These are phyloP conservation scores for Invenusta paracnida DNA, from an alignment of 2,888 invertebrate genomes.

Conservation along the genomic window DNA sequence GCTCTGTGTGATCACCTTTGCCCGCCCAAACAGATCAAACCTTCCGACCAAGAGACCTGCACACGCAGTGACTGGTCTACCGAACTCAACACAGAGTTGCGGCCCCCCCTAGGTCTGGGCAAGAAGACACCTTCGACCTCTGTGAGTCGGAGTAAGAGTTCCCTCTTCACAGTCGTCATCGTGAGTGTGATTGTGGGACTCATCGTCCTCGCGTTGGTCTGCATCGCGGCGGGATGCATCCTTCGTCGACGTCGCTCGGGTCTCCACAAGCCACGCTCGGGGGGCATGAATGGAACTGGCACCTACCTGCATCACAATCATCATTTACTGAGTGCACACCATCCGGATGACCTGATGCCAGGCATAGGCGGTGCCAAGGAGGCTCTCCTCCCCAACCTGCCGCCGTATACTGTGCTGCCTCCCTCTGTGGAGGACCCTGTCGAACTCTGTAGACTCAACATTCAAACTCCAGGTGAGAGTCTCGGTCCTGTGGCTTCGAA, in stretches of 20 bases:
- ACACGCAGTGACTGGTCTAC: background rate
- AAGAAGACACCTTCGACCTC: background rate
- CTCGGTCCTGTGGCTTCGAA: too few relatives aligned
- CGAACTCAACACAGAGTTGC: background rate
- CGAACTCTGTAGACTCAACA: conserved; percentile 86
- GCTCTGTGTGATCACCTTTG: too few relatives aligned
- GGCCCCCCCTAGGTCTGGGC: background rate
- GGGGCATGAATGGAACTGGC: too few relatives aligned
- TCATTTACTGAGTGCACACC: too few relatives aligned
- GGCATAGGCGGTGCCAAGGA: background rate
- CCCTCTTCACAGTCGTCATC: background rate
- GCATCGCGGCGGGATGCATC: background rate
- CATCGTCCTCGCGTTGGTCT: background rate
- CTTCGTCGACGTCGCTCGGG: background rate
- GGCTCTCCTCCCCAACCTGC: background rate
- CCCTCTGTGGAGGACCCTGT: conserved; percentile 71
- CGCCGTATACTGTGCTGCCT: background rate
- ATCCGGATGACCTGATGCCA: background rate
- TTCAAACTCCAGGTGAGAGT: conserved; percentile 76
- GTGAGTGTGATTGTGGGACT: background rate
- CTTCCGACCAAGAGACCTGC: background rate
- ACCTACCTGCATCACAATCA: background rate
- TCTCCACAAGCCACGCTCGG: background rate
- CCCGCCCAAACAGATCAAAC: background rate
- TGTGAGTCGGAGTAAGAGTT: background rate